phyloP scores from a whole-genome alignment of 2,113 vertebrate genomes.

The Leucoraja erinaceus region DNA sequence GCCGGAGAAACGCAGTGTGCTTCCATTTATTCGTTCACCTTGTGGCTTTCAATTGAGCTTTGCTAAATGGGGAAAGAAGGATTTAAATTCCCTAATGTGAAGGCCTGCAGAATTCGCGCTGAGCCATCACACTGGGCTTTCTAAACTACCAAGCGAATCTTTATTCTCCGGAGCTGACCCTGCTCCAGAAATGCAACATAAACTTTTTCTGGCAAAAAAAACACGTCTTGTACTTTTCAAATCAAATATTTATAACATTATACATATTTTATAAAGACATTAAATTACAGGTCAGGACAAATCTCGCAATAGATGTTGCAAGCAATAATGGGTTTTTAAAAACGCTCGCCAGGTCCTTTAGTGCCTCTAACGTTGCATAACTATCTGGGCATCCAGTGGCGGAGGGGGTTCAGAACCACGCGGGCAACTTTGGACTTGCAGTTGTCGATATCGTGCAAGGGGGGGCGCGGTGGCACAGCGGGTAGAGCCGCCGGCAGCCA shows the following conservation, averaged over 20 bases:
- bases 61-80: neutral
- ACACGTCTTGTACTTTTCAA: conserved; percentile 21
- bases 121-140: too few relatives aligned
- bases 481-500: too few relatives aligned
- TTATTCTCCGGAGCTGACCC: neutral
- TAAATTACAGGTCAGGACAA: conserved; percentile 19
- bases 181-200: conserved; percentile 12
- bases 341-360: neutral
- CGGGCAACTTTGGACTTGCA: neutral
- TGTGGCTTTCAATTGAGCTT: neutral
- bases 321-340: neutral
- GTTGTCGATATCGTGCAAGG: neutral
- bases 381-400: neutral
- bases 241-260: conserved; percentile 31
- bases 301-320: neutral
- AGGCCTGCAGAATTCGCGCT: neutral
- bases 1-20: too few relatives aligned
- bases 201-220: conserved; percentile 19
- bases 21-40: neutral
- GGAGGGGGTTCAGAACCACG: too few relatives aligned
- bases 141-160: neutral
- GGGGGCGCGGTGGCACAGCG: too few relatives aligned
- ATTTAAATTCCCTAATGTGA: neutral
- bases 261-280: conserved; percentile 29
- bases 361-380: neutral